Evolutionary conservation across 2,113 vertebrate genomes (phyloP).

Genomic region (Pseudolaguvia tuberculata): DNA sequence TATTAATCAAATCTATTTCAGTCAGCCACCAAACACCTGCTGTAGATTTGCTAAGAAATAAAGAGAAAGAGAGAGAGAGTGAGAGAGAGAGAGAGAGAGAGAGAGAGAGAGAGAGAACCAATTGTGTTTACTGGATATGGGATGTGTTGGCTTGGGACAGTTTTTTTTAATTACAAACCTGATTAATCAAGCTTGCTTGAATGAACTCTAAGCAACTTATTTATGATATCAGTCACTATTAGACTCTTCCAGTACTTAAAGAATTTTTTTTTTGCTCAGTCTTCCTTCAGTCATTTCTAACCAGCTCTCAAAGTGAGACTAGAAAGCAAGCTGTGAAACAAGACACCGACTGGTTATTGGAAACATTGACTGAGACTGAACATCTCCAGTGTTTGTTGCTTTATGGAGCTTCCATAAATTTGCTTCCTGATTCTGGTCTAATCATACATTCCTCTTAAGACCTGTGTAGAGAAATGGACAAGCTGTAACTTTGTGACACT

Average conservation of each 20-base stretch:
- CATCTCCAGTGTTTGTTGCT: conserved; percentile 57
- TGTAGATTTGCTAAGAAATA: conserved; percentile 8
- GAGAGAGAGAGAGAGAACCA: neutral
- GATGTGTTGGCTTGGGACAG: neutral
- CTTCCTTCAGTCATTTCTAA: conserved; percentile 53
- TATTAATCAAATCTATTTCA: conserved; percentile 59
- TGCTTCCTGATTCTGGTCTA: neutral
- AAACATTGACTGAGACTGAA: conserved; percentile 54
- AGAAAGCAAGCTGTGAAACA: conserved; percentile 62
- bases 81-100: conserved; percentile 1
- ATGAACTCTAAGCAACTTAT: no score
- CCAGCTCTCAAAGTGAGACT: conserved; percentile 55
- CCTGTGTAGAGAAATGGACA: neutral
- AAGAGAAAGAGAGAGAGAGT: conserved; percentile 10
- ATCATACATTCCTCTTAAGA: neutral
- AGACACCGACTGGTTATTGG: conserved; percentile 61
- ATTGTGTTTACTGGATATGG: neutral
- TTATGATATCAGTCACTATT: no score
- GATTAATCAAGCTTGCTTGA: no score
- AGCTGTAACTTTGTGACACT: neutral
- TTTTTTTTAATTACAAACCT: neutral
- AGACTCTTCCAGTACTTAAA: no score
- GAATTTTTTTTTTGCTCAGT: neutral
- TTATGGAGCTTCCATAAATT: conserved; percentile 50
- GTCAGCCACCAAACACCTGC: conserved; percentile 45